Evolutionary conservation across 1,140 invertebrate genomes (phyloP), one percentile per base, ranked within the genome.

Genomic region (Drosophila willistoni): DNA sequence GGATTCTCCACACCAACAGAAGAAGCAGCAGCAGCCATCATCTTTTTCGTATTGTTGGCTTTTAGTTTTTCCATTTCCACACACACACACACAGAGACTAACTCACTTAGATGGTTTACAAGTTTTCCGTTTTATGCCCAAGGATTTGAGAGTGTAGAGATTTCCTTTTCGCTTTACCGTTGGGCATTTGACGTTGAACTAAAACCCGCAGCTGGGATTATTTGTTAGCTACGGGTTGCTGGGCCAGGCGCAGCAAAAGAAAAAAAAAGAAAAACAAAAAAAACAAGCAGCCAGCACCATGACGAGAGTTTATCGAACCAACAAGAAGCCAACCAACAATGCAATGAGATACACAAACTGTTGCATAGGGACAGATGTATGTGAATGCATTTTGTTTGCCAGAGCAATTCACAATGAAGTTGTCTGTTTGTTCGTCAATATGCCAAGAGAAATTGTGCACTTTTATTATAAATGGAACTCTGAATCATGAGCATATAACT

Each of bases 101-200:
- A 51, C 44, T 51, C 44, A 51, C 17, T 51, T 51, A 51, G 44
- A 51, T 12, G 44, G 68, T 66, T 86, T 76, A 87, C 79, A 87
- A 87, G 71, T 86, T 78, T 86, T 86, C 78, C 74, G 71, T 81
- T 86, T 86, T 86, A 86, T 81, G 71, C 73, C 56, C 73, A 42
- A 69, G 73, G 65, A 76, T 66, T 76, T 61, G 63, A 61, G 42
- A 36, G 13, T 14, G 71, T 55, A 67, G 77, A 68, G 66, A 68
- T 80, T 79, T 67, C 71, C 71, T 60, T 77, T 73, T 74, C 6
- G 72, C 81, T 85, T 85, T 66, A 73, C 77, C 81, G 77, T 71
- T 71, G 69, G 81, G 77, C 77, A 80, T 68, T 83, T 57, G 68
- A 77, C 60, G 66, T 56, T 68, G 70, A 77, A 85, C 79, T 87